Percentiles rank a stretch among this genome's conserved stretches.
These are phyloP conservation scores for Pissodes strobi DNA, from an alignment of 1,140 invertebrate species.

Conservation along the genomic window DNA sequence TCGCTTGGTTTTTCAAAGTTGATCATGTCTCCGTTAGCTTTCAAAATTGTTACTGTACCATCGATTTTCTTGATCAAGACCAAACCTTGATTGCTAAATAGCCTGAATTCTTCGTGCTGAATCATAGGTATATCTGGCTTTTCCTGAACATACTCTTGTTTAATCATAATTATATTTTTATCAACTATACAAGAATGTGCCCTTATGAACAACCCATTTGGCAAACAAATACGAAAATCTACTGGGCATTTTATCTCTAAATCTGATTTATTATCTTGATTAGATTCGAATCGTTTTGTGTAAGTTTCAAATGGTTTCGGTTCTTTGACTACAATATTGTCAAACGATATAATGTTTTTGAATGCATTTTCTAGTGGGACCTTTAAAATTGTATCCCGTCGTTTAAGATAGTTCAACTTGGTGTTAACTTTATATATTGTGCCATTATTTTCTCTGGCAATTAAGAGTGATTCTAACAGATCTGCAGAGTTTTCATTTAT, in stretches of 20 bases:
- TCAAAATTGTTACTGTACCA: conserved; percentile 37
- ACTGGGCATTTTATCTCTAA: not conserved
- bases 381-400: conserved; percentile 11
- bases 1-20: conserved; percentile 32
- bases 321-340: not conserved
- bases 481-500: conserved; percentile 6
- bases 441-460: conserved; percentile 1
- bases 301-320: conserved; percentile 9
- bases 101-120: conserved; percentile 37
- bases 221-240: conserved; percentile 36
- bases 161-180: conserved; percentile 18
- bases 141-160: conserved; percentile 30
- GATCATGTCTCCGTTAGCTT: conserved; percentile 37
- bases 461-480: conserved; percentile 7
- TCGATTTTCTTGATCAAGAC: conserved; percentile 41
- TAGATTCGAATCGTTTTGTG: conserved; percentile 13
- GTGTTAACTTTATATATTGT: conserved; percentile 30
- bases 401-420: conserved; percentile 20
- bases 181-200: not conserved
- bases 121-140: conserved; percentile 2
- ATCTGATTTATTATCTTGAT: not conserved
- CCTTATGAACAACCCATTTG: conserved; percentile 38
- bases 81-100: conserved; percentile 36
- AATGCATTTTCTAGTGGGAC: conserved; percentile 26
- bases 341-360: conserved; percentile 5